phyloP scores from a whole-genome alignment of 1,140 invertebrate species.

The Rhizoglyphus robini region DNA sequence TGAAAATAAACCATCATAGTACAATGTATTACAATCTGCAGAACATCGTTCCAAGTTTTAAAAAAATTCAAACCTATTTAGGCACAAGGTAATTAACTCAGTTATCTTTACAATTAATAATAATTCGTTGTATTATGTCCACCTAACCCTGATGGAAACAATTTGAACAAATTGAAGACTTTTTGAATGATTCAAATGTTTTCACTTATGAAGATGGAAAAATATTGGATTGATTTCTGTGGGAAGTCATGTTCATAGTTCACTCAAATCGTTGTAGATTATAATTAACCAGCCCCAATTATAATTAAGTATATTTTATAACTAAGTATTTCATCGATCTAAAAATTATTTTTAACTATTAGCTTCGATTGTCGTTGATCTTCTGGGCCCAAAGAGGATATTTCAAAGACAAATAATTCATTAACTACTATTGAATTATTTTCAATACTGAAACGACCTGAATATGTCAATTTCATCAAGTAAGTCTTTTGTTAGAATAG shows the following conservation, averaged over 20 bases:
- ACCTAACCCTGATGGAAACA: constrained; percentile 29
- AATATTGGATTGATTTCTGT: constrained; percentile 14
- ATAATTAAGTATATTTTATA: constrained; percentile 66
- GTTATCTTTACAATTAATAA: background rate
- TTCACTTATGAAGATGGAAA: constrained; percentile 5
- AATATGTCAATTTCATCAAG: constrained; percentile 90
- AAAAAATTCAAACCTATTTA: constrained; percentile 40
- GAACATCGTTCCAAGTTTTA: constrained; percentile 34
- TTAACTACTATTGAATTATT: constrained; percentile 94
- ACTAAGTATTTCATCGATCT: too few species aligned
- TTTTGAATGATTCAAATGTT: background rate
- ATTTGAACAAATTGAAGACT: constrained; percentile 8
- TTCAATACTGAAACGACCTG: constrained; percentile 95
- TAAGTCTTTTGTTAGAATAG: constrained; percentile 30
- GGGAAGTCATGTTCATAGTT: background rate
- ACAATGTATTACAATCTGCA: constrained; percentile 54
- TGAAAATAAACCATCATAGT: constrained; percentile 35
- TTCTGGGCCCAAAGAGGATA: constrained; percentile 94
- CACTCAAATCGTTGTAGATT: too few species aligned
- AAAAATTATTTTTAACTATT: constrained; percentile 22
- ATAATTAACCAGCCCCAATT: constrained; percentile 96
- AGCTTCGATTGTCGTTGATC: constrained; percentile 47
- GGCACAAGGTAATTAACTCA: constrained; percentile 32
- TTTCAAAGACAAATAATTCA: constrained; percentile 81
- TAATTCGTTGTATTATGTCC: constrained; percentile 46